Evolutionary conservation across 1,140 invertebrate genomes (phyloP).

Genomic region (Brachionus rubens): DNA sequence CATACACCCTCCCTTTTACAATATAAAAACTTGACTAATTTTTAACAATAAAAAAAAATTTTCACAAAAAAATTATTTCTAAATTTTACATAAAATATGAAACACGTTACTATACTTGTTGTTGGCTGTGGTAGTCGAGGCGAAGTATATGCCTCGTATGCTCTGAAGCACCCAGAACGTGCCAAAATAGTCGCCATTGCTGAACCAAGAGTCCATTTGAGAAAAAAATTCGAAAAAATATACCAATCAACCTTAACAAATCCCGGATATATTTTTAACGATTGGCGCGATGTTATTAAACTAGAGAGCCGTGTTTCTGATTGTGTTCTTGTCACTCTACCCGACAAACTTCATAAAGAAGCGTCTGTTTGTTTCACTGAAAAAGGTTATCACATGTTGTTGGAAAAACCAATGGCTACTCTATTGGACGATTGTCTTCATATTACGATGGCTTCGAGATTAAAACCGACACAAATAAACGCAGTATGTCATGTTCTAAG

Average conservation of each 20-base stretch:
- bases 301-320: slow-evolving; percentile 56
- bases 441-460: slow-evolving; percentile 57
- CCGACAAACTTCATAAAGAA: slow-evolving; percentile 59
- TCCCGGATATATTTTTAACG: slow-evolving; percentile 50
- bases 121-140: slow-evolving; percentile 54
- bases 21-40: not conserved
- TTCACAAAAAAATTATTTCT: not conserved
- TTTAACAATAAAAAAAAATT: not conserved
- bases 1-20: no score
- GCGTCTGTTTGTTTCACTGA: slow-evolving; percentile 61
- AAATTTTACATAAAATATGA: not conserved
- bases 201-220: slow-evolving; percentile 53
- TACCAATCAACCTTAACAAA: slow-evolving; percentile 47
- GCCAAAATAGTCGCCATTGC: slow-evolving; percentile 56
- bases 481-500: slow-evolving; percentile 62
- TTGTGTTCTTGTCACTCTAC: slow-evolving; percentile 60
- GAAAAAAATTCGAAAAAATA: slow-evolving; percentile 51
- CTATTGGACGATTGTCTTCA: slow-evolving; percentile 58
- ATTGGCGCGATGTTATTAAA: slow-evolving; percentile 49
- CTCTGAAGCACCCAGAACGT: slow-evolving; percentile 50
- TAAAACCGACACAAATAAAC: slow-evolving; percentile 48
- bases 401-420: slow-evolving; percentile 64
- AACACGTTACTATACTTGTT: slow-evolving; percentile 50
- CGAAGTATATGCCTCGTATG: slow-evolving; percentile 57
- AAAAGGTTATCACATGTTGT: slow-evolving; percentile 61